Percentiles rank a stretch among this genome's conserved stretches.
Conservation (phyloP, 2,888 invertebrate genomes). For the Trachelus troglodyta region DNA sequence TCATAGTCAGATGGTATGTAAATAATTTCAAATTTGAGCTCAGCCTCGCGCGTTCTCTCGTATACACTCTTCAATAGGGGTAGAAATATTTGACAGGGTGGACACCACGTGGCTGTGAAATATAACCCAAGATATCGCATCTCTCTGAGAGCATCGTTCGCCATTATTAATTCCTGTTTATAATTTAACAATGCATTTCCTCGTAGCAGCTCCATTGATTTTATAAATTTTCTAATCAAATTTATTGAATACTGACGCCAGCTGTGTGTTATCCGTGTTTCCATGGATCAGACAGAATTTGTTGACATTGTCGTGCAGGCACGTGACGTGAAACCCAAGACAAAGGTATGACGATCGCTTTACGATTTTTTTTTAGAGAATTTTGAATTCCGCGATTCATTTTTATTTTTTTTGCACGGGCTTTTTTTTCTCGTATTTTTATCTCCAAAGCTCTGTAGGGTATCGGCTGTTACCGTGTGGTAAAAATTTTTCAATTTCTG, state of each 20-base stretch:
- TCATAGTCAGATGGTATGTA: conserved; percentile 42
- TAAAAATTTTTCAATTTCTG: conserved; percentile 9
- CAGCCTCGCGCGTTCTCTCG: conserved; percentile 23
- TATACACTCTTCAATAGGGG: conserved; percentile 31
- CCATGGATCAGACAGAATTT: too few species aligned
- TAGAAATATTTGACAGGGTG: conserved; percentile 41
- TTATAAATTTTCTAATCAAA: too few species aligned
- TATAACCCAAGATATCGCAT: conserved; percentile 38
- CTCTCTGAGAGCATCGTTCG: conserved; percentile 36
- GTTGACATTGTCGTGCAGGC: too few species aligned
- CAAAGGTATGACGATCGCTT: not conserved
- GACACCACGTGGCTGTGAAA: conserved; percentile 47
- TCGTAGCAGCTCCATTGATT: conserved; percentile 36
- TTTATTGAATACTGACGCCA: too few species aligned
- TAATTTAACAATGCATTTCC: conserved; percentile 36
- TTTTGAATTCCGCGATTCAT: conserved; percentile 16
- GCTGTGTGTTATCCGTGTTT: too few species aligned
- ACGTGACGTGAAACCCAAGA: not conserved
- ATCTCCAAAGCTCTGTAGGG: not conserved
- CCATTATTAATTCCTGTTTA: conserved; percentile 32
- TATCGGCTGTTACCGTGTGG: not conserved
- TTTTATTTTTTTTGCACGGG: too few species aligned
- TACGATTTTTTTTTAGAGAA: conserved; percentile 9
- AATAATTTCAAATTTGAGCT: conserved; percentile 37
- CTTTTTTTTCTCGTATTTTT: too few species aligned